Percentiles rank a stretch among this genome's conserved stretches.
phyloP scores from a whole-genome alignment of 2,888 invertebrate species.

The Spatulosminthurus flaviceps region DNA sequence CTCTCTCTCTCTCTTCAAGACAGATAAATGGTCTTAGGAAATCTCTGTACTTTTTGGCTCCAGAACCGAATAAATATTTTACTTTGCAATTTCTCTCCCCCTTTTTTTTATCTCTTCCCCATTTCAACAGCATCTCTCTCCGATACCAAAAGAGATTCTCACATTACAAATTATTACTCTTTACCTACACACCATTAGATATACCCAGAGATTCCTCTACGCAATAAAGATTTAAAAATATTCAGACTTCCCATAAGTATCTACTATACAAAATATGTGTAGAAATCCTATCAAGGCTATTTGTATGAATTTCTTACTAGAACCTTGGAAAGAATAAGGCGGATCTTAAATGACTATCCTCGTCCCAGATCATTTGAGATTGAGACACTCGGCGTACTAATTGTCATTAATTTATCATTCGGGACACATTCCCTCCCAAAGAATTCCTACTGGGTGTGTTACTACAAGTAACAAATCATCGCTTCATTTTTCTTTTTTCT shows the following conservation, averaged over 20 bases:
- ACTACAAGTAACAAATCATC: conserved; percentile 40
- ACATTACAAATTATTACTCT: no score
- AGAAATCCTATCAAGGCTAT: no score
- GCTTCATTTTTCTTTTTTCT: conserved; percentile 37
- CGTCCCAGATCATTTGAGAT: not conserved
- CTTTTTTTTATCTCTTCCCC: conserved; percentile 21
- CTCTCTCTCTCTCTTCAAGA: not conserved
- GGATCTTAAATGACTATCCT: not conserved
- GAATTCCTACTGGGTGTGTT: conserved; percentile 13
- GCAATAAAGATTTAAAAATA: no score
- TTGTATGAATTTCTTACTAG: no score
- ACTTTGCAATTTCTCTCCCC: conserved; percentile 38
- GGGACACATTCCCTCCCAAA: conserved; percentile 18
- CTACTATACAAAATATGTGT: no score
- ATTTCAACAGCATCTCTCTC: not conserved
- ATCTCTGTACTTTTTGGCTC: conserved; percentile 37
- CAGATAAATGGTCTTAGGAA: conserved; percentile 33
- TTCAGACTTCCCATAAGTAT: no score
- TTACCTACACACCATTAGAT: no score
- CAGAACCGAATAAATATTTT: conserved; percentile 42
- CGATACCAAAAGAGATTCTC: no score
- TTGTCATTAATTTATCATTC: conserved; percentile 45
- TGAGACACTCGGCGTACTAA: conserved; percentile 24
- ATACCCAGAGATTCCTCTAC: no score
- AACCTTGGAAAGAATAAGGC: not conserved